These are phyloP conservation scores for Blomia tropicalis DNA, from an alignment of 2,888 invertebrate species.

Conservation along the genomic window DNA sequence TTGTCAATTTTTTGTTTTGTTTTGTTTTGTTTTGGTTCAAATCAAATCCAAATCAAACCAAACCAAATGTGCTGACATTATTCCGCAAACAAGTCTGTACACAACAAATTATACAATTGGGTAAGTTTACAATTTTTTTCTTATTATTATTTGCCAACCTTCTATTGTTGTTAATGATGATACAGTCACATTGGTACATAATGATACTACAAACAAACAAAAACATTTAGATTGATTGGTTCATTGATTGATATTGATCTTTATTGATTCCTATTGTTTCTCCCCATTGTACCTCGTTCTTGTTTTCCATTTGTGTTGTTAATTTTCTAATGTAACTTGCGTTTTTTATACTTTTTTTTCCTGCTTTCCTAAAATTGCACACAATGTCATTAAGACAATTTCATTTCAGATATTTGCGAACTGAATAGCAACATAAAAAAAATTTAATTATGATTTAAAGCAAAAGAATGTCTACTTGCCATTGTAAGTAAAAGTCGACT, in stretches of 20 bases:
- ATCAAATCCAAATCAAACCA: neutral
- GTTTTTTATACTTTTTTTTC: neutral
- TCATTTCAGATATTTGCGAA: no score
- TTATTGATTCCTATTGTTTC: neutral
- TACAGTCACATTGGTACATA: neutral
- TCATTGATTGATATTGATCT: slow-evolving; percentile 12
- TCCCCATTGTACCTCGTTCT: no score
- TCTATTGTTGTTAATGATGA: neutral
- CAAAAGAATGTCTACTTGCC: no score
- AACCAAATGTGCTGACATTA: neutral
- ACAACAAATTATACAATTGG: neutral
- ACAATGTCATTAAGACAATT: no score
- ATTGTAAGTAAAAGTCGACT: no score
- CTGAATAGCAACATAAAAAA: no score
- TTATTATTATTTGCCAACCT: neutral
- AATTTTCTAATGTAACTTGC: no score
- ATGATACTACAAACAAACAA: neutral
- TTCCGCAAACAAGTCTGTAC: neutral
- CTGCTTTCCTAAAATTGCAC: no score
- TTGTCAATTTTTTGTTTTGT: neutral
- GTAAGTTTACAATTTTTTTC: neutral
- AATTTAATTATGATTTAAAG: no score
- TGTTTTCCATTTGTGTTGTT: no score
- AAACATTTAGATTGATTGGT: slow-evolving; percentile 10
- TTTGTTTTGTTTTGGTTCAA: neutral